Evolutionary conservation across 2,113 vertebrate species (phyloP).

Genomic region (Mohoua ochrocephala): DNA sequence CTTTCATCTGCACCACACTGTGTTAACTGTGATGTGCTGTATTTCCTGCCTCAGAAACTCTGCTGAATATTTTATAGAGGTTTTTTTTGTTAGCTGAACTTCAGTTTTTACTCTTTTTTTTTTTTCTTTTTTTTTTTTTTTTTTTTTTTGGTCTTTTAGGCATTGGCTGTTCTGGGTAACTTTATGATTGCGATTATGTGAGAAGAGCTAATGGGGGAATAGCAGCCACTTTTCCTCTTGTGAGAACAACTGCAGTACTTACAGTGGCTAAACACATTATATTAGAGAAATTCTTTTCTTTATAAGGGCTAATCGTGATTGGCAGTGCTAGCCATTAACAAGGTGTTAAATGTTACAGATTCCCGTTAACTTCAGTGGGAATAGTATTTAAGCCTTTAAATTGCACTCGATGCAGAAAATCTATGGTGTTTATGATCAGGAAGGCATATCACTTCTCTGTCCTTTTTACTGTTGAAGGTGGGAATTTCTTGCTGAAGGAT

Average conservation of each 20-base stretch:
- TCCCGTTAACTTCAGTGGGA: not conserved
- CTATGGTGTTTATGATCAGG: not conserved
- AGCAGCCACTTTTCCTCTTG: conserved; percentile 7
- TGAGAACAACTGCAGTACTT: not conserved
- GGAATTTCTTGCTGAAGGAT: not conserved
- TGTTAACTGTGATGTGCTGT: not conserved
- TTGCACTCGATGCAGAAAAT: not conserved
- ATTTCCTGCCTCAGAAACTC: conserved; percentile 35
- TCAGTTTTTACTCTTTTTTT: not conserved
- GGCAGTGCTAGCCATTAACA: not conserved
- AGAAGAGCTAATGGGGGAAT: not conserved
- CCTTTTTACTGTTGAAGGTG: not conserved
- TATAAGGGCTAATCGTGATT: not conserved
- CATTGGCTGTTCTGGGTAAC: not conserved
- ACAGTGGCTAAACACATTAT: not conserved
- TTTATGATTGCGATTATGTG: conserved; percentile 27
- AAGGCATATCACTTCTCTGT: not conserved
- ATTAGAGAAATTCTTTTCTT: not conserved
- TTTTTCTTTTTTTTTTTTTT: not conserved
- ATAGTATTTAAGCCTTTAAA: conserved; percentile 4
- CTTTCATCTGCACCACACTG: not conserved
- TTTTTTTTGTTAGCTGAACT: conserved; percentile 14
- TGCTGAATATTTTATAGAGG: conserved; percentile 33
- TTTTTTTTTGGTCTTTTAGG: not conserved
- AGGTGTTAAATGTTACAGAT: conserved; percentile 10